Evolutionary conservation across 2,888 invertebrate genomes (phyloP).

Genomic region (Trissolcus japonicus): DNA sequence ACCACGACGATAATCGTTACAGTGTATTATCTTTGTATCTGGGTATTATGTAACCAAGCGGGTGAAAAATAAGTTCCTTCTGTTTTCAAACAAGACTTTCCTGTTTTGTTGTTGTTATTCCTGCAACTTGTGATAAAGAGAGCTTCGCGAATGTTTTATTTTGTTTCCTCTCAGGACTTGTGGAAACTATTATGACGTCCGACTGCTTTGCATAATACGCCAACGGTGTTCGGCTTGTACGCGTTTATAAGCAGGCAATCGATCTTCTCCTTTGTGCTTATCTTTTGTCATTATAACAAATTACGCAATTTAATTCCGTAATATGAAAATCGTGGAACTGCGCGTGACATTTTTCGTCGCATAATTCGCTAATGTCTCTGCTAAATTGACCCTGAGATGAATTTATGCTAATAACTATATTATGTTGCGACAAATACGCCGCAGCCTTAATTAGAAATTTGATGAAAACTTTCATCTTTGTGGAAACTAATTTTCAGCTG

Average conservation of each 20-base stretch:
- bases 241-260: slow-evolving; percentile 51
- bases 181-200: slow-evolving; percentile 55
- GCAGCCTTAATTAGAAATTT: too few relatives aligned
- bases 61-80: slow-evolving; percentile 50
- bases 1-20: slow-evolving; percentile 32
- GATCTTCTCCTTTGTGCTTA: slow-evolving; percentile 49
- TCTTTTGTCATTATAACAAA: slow-evolving; percentile 47
- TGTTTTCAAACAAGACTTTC: slow-evolving; percentile 54
- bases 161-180: slow-evolving; percentile 51
- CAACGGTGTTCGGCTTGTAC: slow-evolving; percentile 36
- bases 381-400: neutral
- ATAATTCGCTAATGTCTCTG: slow-evolving; percentile 8
- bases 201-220: slow-evolving; percentile 55
- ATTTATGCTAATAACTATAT: neutral
- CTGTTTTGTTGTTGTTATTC: slow-evolving; percentile 38
- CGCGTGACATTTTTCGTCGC: slow-evolving; percentile 15
- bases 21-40: slow-evolving; percentile 45
- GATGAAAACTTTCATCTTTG: too few relatives aligned
- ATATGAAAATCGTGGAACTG: slow-evolving; percentile 20
- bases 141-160: slow-evolving; percentile 36
- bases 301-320: slow-evolving; percentile 35
- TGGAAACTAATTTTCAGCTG: too few relatives aligned
- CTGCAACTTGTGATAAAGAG: slow-evolving; percentile 43
- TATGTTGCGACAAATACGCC: neutral
- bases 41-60: slow-evolving; percentile 38